A percentile compares a stretch with the other conserved stretches of the same genome.
These are phyloP conservation scores for Drosophila prostipennis DNA, from an alignment of 2,888 invertebrate species.

Conservation along the genomic window DNA sequence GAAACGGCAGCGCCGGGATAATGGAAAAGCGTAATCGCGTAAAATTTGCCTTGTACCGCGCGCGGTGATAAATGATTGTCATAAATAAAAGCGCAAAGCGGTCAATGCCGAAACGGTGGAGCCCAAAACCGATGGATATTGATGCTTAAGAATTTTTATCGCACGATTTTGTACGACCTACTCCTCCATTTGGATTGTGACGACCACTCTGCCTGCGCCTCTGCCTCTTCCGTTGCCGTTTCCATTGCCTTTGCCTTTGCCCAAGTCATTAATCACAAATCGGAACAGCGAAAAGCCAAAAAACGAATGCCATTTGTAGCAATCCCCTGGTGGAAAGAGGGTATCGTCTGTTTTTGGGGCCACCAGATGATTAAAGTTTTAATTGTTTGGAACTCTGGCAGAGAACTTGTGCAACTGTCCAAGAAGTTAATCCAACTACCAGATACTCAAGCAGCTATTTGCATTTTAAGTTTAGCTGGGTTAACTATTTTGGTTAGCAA, in stretches of 20 bases:
- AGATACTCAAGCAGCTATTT: not conserved
- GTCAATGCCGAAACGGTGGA: constrained; percentile 39
- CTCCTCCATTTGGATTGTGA: constrained; percentile 45
- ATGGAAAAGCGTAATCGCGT: constrained; percentile 78
- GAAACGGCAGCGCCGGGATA: constrained; percentile 52
- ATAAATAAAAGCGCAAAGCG: constrained; percentile 77
- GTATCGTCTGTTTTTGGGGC: constrained; percentile 44
- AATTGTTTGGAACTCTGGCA: constrained; percentile 43
- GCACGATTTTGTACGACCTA: constrained; percentile 69
- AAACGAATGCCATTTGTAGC: constrained; percentile 66
- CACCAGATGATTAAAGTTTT: constrained; percentile 58
- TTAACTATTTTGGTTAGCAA: not conserved
- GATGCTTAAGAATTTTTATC: constrained; percentile 80
- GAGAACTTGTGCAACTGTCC: not conserved
- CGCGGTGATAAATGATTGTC: constrained; percentile 82
- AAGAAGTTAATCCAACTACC: not conserved
- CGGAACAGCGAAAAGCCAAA: constrained; percentile 61
- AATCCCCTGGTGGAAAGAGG: constrained; percentile 30
- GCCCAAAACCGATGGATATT: constrained; percentile 72
- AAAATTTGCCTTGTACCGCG: constrained; percentile 72
- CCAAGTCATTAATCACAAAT: constrained; percentile 75
- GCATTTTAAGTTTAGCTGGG: not conserved
- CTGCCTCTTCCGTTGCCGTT: not conserved
- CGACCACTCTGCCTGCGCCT: constrained; percentile 11
- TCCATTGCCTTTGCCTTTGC: not conserved